phyloP scores from a whole-genome alignment of 1,140 invertebrate species.

The Atopsyche davidsoni region DNA sequence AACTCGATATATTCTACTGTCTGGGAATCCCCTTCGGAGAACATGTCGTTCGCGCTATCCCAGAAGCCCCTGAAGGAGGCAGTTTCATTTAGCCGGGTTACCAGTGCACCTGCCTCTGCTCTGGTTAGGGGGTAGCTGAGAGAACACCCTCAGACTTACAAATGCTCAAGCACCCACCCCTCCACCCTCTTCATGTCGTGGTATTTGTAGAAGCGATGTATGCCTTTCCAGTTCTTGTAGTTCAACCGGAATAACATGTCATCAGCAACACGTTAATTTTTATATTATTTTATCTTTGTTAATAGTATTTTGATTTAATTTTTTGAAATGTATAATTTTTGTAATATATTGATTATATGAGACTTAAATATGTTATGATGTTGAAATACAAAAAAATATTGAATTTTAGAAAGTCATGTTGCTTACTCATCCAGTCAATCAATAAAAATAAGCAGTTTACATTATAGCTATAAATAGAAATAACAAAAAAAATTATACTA shows the following conservation, averaged over 20 bases:
- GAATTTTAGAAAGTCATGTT: no score
- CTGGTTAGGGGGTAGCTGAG: not conserved
- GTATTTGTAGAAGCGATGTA: constrained; percentile 15
- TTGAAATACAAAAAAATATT: no score
- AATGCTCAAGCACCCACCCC: constrained; percentile 5
- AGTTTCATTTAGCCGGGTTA: not conserved
- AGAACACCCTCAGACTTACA: constrained; percentile 15
- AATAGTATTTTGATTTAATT: no score
- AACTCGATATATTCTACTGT: constrained; percentile 22
- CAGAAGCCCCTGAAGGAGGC: constrained; percentile 4
- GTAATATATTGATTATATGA: no score
- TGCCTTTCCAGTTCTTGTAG: constrained; percentile 5
- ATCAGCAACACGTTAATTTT: no score
- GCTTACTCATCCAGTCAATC: no score
- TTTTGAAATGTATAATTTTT: no score
- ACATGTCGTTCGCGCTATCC: constrained; percentile 18
- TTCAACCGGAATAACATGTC: constrained; percentile 11
- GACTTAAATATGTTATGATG: no score
- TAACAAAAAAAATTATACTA: no score
- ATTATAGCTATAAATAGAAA: no score
- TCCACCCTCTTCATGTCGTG: not conserved
- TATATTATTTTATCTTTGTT: no score
- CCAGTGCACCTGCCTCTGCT: not conserved
- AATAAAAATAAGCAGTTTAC: no score
- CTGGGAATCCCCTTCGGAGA: constrained; percentile 20